phyloP scores from a whole-genome alignment of 2,113 vertebrate genomes.

The Xenopus borealis region DNA sequence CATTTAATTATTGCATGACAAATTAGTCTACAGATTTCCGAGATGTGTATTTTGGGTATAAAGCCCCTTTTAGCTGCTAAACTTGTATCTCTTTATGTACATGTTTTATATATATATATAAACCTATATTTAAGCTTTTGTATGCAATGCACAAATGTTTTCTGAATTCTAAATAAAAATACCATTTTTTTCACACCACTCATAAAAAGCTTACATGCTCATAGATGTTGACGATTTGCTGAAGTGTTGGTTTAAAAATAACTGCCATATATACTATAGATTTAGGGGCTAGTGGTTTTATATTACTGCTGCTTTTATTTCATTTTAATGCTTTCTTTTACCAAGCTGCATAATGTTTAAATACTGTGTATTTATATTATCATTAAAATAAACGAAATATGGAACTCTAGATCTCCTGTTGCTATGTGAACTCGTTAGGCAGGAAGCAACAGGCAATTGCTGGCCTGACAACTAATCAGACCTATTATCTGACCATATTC shows the following conservation, averaged over 20 bases:
- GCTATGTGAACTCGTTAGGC: neutral
- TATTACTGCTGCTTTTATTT: constrained; percentile 60
- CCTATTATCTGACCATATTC: too few relatives aligned
- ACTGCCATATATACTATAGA: constrained; percentile 38
- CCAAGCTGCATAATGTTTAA: constrained; percentile 71
- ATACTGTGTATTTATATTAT: constrained; percentile 77
- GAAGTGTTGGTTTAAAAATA: constrained; percentile 47
- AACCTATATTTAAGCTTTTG: constrained; percentile 33
- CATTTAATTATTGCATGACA: constrained; percentile 29
- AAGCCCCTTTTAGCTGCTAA: constrained; percentile 36
- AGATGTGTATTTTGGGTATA: constrained; percentile 28
- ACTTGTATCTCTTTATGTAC: constrained; percentile 27
- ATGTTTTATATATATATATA: constrained; percentile 41
- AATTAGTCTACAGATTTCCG: neutral
- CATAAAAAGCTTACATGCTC: constrained; percentile 9
- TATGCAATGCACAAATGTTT: constrained; percentile 39
- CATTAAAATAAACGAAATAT: constrained; percentile 55
- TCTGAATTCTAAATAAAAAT: constrained; percentile 7
- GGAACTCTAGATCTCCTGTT: neutral
- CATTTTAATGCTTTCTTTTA: constrained; percentile 70
- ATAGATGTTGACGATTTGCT: constrained; percentile 2
- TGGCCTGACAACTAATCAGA: too few relatives aligned
- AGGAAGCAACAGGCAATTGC: neutral
- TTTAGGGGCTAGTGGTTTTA: constrained; percentile 56
- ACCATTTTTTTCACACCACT: constrained; percentile 16